Conservation (phyloP, 2,888 invertebrate species). For the Cerastis leucographa region DNA sequence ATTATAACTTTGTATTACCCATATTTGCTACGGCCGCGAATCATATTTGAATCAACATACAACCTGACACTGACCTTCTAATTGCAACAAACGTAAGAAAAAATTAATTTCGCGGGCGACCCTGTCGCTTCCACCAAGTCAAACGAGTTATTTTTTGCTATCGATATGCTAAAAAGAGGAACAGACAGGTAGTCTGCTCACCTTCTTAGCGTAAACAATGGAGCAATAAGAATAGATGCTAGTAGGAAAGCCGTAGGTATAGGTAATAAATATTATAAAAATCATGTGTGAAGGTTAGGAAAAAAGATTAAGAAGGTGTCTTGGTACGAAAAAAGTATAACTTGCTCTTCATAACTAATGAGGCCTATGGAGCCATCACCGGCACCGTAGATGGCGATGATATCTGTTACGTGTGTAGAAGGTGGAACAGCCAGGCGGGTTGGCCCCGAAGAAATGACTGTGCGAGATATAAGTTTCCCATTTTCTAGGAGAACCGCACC, state of each 20-base stretch:
- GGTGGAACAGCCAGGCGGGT: conserved; percentile 81
- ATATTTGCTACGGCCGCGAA: no score
- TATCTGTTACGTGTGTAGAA: conserved; percentile 82
- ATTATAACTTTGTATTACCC: no score
- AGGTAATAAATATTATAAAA: not conserved
- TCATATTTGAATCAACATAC: no score
- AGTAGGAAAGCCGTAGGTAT: conserved; percentile 4
- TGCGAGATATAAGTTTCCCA: conserved; percentile 90
- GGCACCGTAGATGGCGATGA: conserved; percentile 95
- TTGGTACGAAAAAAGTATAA: conserved; percentile 47
- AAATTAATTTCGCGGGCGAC: no score
- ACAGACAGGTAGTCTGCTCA: no score
- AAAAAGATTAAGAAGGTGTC: conserved; percentile 15
- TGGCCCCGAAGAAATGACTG: conserved; percentile 80
- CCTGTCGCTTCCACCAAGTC: no score
- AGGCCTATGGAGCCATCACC: conserved; percentile 97
- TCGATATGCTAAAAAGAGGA: not conserved
- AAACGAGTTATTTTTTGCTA: not conserved
- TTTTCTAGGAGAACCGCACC: conserved; percentile 94
- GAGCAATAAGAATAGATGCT: not conserved
- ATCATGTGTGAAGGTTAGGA: conserved; percentile 8
- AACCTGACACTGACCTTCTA: no score
- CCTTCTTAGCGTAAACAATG: not conserved
- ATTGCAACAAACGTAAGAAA: no score
- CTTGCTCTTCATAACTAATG: conserved; percentile 90